Base-by-base conservation (phyloP, 1,140 invertebrate species). In the Andrena cerasifolii region DNA sequence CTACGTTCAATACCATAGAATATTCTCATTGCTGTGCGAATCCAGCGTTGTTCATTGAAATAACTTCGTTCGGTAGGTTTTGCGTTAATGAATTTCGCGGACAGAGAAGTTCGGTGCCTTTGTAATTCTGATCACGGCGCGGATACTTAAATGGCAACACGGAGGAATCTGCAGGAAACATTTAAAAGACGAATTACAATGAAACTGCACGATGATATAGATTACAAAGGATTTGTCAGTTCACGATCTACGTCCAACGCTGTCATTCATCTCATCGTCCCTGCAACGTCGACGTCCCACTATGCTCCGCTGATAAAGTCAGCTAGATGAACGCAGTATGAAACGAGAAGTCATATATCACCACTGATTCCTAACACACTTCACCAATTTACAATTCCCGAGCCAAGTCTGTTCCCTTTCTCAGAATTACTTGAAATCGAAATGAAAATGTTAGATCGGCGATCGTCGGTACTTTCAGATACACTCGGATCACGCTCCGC, bases 31-130 rank as follows among this genome's bases (percentile, higher is more conserved):
- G 63, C 67, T 74, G 58, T 58, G 58, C 68, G 53, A 83, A 75
- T 71, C 43, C 75, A 79, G 80, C 70, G 36, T 74, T 54, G 65
- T 65, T 63, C 76, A 53, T 47, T 70, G 71, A 79, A 83, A 83
- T 70, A 66, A 66, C 16, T 82, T 68, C 43, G 49, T 73, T 82
- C 68, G 58, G 53, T 72, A 71, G 58, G 49, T 67, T 51, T 54
- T 73, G 40, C 71, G 56, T 75, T 75, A 79, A 82, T 58, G 49
- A 68, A 68, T 78, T 31, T 70, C 56, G 28, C 49, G 76, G n/a
- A 31, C 51, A 56, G 43, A 61, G 63, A 61, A 54, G 45, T 65
- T 14, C 58, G 40, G 33, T 62, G 76, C 58, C 54, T 63, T 63
- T 73, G 28, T 33, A 56, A 49, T 78, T 61, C n/a, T 68, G 58